Base-by-base conservation (phyloP, 1,140 invertebrate genomes). In the Rhyacophila brunnea region DNA sequence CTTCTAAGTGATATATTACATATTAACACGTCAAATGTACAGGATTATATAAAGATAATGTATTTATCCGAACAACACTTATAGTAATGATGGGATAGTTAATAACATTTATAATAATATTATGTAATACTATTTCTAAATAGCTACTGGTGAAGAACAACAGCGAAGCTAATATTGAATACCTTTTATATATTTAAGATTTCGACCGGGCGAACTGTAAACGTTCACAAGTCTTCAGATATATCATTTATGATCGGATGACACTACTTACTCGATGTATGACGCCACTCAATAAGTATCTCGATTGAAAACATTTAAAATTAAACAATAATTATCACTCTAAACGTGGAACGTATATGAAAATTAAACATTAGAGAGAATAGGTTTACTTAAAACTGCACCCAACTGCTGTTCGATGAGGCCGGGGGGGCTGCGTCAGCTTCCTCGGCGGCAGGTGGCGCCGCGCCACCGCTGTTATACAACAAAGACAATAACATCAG, bases 321-420 rank as follows among this genome's bases (percentile, higher is more conserved):
- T 40, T 40, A 40, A 40, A 40, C 11, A n/a, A 40, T 40, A 13
- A 40, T 5, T 40, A 40, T 13, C 11, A 40, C 38, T 40, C 38
- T 40, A 13, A 13, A 40, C 23, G 23, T 28, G 23, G 23, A 28
- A 28, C 23, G 23, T 28, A 28, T 28, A 28, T 28, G 23, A 28
- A 28, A 28, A 28, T 28, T 28, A 28, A 28, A 28, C 23, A 28
- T 28, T 28, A 28, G 23, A 28, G 23, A 28, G 23, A 28, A 28
- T 28, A 28, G 3, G 23, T n/a, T 36, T 28, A 61, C 28, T 82
- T 86, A 89, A 74, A 88, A 88, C 70, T 88, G 87, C 58, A 88
- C 87, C 87, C 86, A 89, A 71, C 84, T 85, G 34, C 83, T 77
- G 70, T 85, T 87, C 55, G 78, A 73, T 23, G 81, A 71, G 38